Evolutionary conservation across 2,888 invertebrate species (phyloP), one percentile per base, ranked within the genome.

Genomic region (Rhodophaea formosa): DNA sequence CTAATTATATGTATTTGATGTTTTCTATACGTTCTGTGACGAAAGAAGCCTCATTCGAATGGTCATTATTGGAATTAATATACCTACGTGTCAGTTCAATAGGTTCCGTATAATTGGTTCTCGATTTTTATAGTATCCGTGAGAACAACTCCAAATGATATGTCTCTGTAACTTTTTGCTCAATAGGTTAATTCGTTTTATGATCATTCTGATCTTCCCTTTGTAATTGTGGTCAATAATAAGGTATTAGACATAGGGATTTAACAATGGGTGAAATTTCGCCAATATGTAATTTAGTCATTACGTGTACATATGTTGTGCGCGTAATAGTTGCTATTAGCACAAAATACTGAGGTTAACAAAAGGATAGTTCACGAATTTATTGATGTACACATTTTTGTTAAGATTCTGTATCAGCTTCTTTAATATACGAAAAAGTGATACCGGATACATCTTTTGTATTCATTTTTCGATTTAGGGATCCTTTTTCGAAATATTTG

Each of bases 41-140:
- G 89, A 90, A 89, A 89, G 84, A 86, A 79, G 74, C 79, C 80
- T 80, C 83, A 79, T 82, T 83, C 84, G 74, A 69, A 71, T 77
- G 78, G 88, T 88, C 89, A 90, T 91, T 90, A 90, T 76, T 84
- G 75, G 90, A 88, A 91, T 91, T 90, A 91, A 91, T 91, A 89
- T 87, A 86, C 79, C 86, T 88, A 90, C 90, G 90, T 90, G 90
- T 84, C 73, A 85, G 90, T 83, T 90, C 90, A 80, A 82, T 80
- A 88, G 88, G 88, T 88, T 82, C 77, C 74, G 66, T 62, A 65
- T 88, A 88, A 89, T 80, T 75, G 80, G 71, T 78, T 82, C 77
- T 77, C 75, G 80, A 83, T 84, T 88, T 88, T 89, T 89, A 80
- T 83, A 79, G 76, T 74, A 77, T 76, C 79, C 88, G 90, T 89